Conservation (phyloP, 2,797 vertebrate species). For the Pempheris klunzingeri region DNA sequence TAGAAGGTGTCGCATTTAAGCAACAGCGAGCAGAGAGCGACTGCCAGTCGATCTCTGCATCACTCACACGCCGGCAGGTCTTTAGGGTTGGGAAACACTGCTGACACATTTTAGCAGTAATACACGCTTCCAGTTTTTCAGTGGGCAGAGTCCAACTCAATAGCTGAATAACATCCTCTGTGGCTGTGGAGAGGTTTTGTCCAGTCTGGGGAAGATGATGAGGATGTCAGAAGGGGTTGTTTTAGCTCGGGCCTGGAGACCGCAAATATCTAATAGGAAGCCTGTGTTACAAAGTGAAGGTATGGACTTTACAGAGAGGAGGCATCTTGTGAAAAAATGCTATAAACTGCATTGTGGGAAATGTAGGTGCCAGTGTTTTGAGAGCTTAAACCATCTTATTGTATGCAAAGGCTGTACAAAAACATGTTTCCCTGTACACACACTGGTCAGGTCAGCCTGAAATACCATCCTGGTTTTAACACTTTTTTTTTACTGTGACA, state of each 20-base stretch:
- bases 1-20: conserved; percentile 41
- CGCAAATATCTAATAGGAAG: too few species aligned
- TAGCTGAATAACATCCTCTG: not conserved
- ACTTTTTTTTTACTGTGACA: not conserved
- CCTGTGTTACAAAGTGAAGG: too few species aligned
- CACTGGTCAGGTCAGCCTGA: too few species aligned
- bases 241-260: too few species aligned
- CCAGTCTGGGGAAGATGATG: too few species aligned
- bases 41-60: not conserved
- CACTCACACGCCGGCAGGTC: not conserved
- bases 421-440: not conserved
- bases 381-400: too few species aligned
- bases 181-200: not conserved
- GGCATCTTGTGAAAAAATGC: not conserved
- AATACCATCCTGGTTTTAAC: too few species aligned
- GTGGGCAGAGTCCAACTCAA: not conserved
- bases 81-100: not conserved
- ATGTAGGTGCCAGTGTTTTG: too few species aligned
- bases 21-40: not conserved
- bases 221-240: not conserved
- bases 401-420: not conserved
- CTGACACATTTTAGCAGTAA: not conserved
- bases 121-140: not conserved
- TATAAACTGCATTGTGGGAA: not conserved
- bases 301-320: too few species aligned